Evolutionary conservation across 2,888 invertebrate genomes (phyloP).

Genomic region (Andrena camellia): DNA sequence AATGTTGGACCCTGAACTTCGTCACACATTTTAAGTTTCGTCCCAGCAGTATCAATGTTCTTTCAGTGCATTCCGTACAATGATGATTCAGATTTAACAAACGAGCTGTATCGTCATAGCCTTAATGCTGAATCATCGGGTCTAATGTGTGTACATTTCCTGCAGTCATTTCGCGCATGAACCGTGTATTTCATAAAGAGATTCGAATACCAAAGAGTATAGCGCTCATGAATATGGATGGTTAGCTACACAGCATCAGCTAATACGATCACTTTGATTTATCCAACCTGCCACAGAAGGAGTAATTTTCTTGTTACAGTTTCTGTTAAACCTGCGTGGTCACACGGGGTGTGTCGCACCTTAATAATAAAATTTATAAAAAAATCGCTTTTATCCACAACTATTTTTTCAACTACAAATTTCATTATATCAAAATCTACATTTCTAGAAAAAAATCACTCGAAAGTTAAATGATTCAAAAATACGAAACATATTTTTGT

Average conservation of each 20-base stretch:
- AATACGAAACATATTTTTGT: too few relatives aligned
- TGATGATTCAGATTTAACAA: not conserved
- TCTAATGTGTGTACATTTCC: not conserved
- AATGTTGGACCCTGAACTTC: not conserved
- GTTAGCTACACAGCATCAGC: not conserved
- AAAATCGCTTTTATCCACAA: too few relatives aligned
- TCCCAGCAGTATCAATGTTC: not conserved
- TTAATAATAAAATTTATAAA: too few relatives aligned
- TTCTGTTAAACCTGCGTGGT: too few relatives aligned
- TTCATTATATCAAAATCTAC: too few relatives aligned
- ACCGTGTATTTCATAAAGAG: not conserved
- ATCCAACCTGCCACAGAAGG: not conserved
- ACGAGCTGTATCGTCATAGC: not conserved
- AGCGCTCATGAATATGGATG: not conserved
- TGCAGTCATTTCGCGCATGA: not conserved
- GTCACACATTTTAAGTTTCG: not conserved
- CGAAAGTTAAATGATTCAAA: too few relatives aligned
- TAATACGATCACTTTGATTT: not conserved
- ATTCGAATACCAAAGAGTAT: not conserved
- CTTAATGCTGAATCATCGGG: not conserved
- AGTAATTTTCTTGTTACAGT: not conserved
- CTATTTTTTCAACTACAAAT: too few relatives aligned
- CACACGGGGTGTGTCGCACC: too few relatives aligned
- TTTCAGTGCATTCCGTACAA: not conserved
- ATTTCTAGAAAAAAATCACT: too few relatives aligned